Conservation (phyloP, 2,113 vertebrate species). For the Caretta caretta region DNA sequence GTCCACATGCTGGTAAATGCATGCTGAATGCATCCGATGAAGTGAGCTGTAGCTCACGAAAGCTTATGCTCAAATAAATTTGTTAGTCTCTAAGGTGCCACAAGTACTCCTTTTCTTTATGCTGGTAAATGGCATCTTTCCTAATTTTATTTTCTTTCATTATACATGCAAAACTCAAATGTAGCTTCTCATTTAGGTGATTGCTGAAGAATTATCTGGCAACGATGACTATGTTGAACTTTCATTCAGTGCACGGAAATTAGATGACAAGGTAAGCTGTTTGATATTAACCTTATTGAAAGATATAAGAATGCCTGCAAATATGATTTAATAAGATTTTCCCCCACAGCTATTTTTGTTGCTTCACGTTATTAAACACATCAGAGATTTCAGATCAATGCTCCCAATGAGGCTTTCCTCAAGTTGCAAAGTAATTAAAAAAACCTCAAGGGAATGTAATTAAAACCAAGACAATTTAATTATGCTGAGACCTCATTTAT, state of each 20-base stretch:
- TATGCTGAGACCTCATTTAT: slow-evolving; percentile 62
- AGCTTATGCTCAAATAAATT: too few relatives aligned
- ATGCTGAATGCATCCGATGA: not conserved
- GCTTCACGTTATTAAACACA: slow-evolving; percentile 67
- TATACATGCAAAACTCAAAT: slow-evolving; percentile 17
- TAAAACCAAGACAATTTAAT: slow-evolving; percentile 72
- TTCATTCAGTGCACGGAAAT: slow-evolving; percentile 95
- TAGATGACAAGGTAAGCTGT: slow-evolving; percentile 95
- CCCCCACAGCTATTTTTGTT: slow-evolving; percentile 54
- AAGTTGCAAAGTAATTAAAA: slow-evolving; percentile 64
- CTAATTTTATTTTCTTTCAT: not conserved
- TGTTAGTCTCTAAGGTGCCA: too few relatives aligned
- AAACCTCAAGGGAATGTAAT: slow-evolving; percentile 59
- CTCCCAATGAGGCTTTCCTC: slow-evolving; percentile 50
- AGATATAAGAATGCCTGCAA: slow-evolving; percentile 59
- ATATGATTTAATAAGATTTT: slow-evolving; percentile 70
- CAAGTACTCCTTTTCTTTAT: too few relatives aligned
- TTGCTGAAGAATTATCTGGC: slow-evolving; percentile 95
- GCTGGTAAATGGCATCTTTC: not conserved
- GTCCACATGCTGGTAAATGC: not conserved
- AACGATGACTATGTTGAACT: slow-evolving; percentile 98
- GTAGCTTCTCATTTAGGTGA: slow-evolving; percentile 83
- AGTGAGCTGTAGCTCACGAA: too few relatives aligned
- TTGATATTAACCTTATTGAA: slow-evolving; percentile 64
- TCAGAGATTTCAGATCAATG: slow-evolving; percentile 65